phyloP scores from a whole-genome alignment of 2,888 invertebrate genomes.

The Limnephilus rhombicus region DNA sequence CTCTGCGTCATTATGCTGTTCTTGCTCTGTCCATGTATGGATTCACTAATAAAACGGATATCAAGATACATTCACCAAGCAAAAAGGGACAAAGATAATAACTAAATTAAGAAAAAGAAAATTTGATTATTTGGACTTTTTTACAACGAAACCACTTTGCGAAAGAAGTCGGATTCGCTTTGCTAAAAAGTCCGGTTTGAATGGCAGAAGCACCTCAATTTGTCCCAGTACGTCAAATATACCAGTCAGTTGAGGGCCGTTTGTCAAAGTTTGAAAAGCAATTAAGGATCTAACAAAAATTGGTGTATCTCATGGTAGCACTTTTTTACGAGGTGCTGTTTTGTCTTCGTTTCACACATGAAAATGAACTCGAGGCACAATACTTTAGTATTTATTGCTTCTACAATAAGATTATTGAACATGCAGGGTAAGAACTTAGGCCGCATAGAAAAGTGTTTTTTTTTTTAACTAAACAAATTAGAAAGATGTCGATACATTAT shows the following conservation, averaged over 20 bases:
- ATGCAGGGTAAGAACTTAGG: not conserved
- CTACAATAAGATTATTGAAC: not conserved
- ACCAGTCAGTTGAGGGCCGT: not conserved
- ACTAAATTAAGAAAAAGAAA: not conserved
- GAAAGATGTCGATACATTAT: not conserved
- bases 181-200: slow-evolving; percentile 25
- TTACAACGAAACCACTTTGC: not conserved
- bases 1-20: slow-evolving; percentile 29
- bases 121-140: not conserved
- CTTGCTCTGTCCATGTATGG: slow-evolving; percentile 17
- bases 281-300: not conserved
- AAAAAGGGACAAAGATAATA: not conserved
- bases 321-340: not conserved
- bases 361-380: not conserved
- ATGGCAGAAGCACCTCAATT: slow-evolving; percentile 20
- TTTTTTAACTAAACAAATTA: not conserved
- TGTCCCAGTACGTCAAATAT: not conserved
- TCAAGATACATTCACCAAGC: not conserved
- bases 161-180: not conserved
- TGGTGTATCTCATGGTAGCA: not conserved
- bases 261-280: not conserved
- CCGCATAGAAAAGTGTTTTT: not conserved
- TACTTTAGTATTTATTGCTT: slow-evolving; percentile 23
- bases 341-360: not conserved
- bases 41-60: not conserved